Conservation (phyloP, 2,797 vertebrate species). For the Novumbra hubbsi region DNA sequence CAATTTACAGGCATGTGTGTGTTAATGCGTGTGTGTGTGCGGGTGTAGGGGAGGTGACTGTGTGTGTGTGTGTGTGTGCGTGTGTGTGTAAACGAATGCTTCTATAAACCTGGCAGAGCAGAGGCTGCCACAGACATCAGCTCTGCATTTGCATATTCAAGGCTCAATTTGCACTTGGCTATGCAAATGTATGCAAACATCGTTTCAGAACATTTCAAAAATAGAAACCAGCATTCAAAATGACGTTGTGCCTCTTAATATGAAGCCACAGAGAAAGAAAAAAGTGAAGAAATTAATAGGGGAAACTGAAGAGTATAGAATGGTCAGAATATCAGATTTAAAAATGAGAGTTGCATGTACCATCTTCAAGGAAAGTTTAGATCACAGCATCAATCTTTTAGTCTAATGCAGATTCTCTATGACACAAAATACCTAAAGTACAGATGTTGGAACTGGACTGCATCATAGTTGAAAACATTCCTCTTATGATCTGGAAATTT, state of each 20-base stretch:
- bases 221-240: conserved; percentile 81
- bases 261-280: conserved; percentile 65
- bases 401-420: conserved; percentile 27
- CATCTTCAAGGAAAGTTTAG: conserved; percentile 52
- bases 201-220: conserved; percentile 84
- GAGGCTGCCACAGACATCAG: conserved; percentile 83
- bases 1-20: conserved; percentile 31
- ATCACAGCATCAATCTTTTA: neutral
- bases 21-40: conserved; percentile 19
- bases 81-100: conserved; percentile 65
- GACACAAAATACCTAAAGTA: neutral
- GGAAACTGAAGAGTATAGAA: conserved; percentile 63
- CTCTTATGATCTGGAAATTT: neutral
- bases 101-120: conserved; percentile 79
- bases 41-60: conserved; percentile 1
- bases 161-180: conserved; percentile 84
- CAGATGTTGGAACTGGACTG: neutral
- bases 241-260: conserved; percentile 76
- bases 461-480: neutral
- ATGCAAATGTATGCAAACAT: conserved; percentile 87
- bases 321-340: conserved; percentile 63
- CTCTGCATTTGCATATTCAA: conserved; percentile 82
- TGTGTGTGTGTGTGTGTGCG: conserved; percentile 30
- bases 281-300: conserved; percentile 52
- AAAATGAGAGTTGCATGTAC: conserved; percentile 41